Evolutionary conservation across 2,113 vertebrate species (phyloP).

Genomic region (Oxyruncus cristatus): DNA sequence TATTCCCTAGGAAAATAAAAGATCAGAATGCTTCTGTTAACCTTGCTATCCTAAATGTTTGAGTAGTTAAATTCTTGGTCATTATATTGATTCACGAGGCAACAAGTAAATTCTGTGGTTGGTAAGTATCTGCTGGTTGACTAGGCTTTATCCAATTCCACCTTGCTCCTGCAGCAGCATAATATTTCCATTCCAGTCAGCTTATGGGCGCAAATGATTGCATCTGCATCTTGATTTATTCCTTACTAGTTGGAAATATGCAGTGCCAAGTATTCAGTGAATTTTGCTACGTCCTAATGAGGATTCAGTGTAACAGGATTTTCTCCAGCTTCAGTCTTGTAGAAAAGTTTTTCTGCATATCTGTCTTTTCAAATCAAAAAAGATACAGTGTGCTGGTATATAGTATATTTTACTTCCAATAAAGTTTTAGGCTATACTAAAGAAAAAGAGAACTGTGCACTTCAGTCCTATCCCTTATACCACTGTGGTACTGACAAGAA

Average conservation of each 20-base stretch:
- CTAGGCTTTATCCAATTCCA: conserved; percentile 30
- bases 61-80: conserved; percentile 51
- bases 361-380: conserved; percentile 40
- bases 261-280: conserved; percentile 63
- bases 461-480: not conserved
- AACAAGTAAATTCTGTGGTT: conserved; percentile 41
- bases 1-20: conserved; percentile 45
- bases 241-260: conserved; percentile 48
- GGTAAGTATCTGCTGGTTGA: conserved; percentile 33
- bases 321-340: conserved; percentile 46
- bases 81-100: conserved; percentile 36
- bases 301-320: conserved; percentile 51
- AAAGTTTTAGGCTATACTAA: conserved; percentile 11
- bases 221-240: conserved; percentile 66
- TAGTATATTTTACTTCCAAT: not conserved
- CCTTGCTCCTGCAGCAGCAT: conserved; percentile 28
- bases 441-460: not conserved
- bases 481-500: not conserved
- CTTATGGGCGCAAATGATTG: conserved; percentile 53
- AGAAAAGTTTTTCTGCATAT: conserved; percentile 47
- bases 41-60: conserved; percentile 37
- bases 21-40: conserved; percentile 47
- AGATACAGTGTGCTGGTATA: not conserved
- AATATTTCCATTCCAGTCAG: conserved; percentile 53
- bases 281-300: conserved; percentile 60